Conservation (phyloP, 2,113 vertebrate genomes). For the Megaceryle maxima region DNA sequence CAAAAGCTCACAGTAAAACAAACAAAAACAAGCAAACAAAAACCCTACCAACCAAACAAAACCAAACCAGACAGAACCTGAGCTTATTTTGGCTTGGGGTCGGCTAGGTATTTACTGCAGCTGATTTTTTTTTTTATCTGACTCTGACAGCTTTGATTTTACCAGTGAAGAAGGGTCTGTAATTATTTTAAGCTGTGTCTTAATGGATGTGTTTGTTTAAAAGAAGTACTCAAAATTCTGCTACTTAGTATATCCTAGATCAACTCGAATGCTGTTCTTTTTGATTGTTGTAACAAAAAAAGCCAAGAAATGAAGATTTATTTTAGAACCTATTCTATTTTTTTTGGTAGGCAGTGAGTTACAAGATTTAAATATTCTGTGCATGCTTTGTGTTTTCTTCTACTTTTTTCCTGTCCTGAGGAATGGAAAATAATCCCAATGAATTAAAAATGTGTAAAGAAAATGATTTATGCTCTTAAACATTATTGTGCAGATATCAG, state of each 20-base stretch:
- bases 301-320: neutral
- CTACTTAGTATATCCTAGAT: neutral
- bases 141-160: neutral
- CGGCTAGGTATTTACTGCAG: neutral
- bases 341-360: neutral
- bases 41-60: neutral
- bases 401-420: neutral
- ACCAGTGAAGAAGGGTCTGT: neutral
- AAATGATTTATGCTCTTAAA: neutral
- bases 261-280: neutral
- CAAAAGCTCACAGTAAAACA: neutral
- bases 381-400: neutral
- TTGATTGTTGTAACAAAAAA: neutral
- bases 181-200: neutral
- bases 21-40: neutral
- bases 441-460: neutral
- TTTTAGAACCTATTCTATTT: neutral
- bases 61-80: neutral
- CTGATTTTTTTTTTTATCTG: neutral
- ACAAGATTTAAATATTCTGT: neutral
- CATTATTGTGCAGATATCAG: neutral
- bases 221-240: neutral
- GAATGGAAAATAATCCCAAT: neutral
- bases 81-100: neutral
- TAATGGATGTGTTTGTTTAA: neutral